Base-by-base conservation (phyloP, 2,113 vertebrate genomes). In the Aythya baeri region DNA sequence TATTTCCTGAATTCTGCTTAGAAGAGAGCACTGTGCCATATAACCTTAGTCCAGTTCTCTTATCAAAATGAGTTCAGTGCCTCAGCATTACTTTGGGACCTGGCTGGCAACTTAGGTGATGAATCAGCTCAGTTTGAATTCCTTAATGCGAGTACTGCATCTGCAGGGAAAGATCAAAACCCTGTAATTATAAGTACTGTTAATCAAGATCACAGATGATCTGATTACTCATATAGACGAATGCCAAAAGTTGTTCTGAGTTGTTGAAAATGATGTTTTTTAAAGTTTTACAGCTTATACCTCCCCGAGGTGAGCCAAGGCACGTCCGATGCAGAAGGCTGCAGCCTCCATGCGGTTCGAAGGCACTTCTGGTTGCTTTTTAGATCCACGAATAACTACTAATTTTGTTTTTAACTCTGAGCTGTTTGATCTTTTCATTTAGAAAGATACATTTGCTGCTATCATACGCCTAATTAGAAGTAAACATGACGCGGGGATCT, bases 91-190 rank as follows among this genome's bases (percentile, higher is more conserved):
- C 44, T 86, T 83, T 83, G 65, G 34, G 73, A 84, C 21, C 59
- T 27, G 62, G 31, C 9, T 89, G 57, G n/a, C 65, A 90, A 27
- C 29, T 41, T 49, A 73, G 76, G 36, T 76, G 49, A 70, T 94
- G 83, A 94, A 79, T 78, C 86, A 94, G 65, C 38, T 84, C 86
- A 49, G 65, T 94, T 92, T 95, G 15, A 74, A 91, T 68, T 84
- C 23, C 29, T 71, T 89, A 66, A 89, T 88, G 46, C 59, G 88
- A 86, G 38, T 78, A 38, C 59, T 81, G 38, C 57, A 13, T 72
- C 17, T 61, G 58, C 72, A 68, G 41, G 52, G 74, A 89, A 92
- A 92, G 58, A 78, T 95, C 52, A 52, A 66, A 84, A 18, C 9
- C 70, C 66, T 87, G 78, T 89, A 72, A 82, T 92, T 86, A 29